phyloP scores from a whole-genome alignment of 1,140 invertebrate genomes.

The Telenomus remus region DNA sequence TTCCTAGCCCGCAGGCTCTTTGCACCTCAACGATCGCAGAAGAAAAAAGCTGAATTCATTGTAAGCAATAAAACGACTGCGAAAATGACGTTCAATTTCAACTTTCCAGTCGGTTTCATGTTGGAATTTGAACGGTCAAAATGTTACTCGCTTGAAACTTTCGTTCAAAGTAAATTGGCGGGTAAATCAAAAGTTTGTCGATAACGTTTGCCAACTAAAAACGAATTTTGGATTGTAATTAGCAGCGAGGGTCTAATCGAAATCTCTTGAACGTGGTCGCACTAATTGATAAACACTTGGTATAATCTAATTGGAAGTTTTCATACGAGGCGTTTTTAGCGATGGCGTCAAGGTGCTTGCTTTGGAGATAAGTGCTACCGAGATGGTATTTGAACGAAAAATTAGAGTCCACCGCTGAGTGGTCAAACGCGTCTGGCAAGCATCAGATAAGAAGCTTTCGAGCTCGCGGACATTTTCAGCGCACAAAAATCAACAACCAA shows the following conservation, averaged over 20 bases:
- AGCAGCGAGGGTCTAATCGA: too few species aligned
- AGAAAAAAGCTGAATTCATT: constrained; percentile 13
- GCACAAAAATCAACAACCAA: constrained; percentile 11
- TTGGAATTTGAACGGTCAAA: background rate
- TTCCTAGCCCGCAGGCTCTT: constrained; percentile 18
- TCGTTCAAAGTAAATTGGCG: too few species aligned
- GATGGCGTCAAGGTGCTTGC: constrained; percentile 16
- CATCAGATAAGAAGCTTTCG: background rate
- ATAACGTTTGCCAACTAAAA: too few species aligned
- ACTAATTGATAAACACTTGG: constrained; percentile 18
- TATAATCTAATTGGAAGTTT: background rate
- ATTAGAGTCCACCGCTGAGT: constrained; percentile 25
- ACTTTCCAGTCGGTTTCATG: background rate
- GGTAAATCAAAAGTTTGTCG: too few species aligned
- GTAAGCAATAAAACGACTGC: constrained; percentile 3
- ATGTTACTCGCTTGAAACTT: too few species aligned
- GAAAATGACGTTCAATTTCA: background rate
- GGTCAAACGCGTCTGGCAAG: constrained; percentile 7
- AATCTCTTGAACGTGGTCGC: too few species aligned
- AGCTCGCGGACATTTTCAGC: constrained; percentile 1
- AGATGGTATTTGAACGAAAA: constrained; percentile 4
- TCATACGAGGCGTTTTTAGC: constrained; percentile 7
- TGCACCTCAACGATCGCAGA: background rate
- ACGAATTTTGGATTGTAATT: too few species aligned
- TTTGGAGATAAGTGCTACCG: constrained; percentile 16